Evolutionary conservation across 1,140 invertebrate genomes (phyloP).

Genomic region (Nasonia vitripennis): DNA sequence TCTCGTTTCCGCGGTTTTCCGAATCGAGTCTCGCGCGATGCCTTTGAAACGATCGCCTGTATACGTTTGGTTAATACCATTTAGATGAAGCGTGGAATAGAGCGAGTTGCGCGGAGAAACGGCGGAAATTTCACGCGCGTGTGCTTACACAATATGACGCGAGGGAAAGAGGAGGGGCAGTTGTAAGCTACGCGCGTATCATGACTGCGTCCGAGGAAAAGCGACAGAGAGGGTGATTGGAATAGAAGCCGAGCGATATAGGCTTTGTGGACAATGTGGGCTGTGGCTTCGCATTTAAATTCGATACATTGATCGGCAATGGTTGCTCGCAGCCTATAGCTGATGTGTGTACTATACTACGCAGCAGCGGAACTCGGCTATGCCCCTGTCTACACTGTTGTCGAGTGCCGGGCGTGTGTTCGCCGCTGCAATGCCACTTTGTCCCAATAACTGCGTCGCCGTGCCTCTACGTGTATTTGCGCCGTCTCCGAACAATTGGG

Average conservation of each 20-base stretch:
- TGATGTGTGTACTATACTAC: not conserved
- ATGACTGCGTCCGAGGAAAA: not conserved
- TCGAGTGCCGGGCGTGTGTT: not conserved
- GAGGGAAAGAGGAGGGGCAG: not conserved
- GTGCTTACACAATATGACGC: not conserved
- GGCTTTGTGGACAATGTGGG: conserved; percentile 39
- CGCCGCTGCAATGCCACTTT: not conserved
- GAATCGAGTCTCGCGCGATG: too few species aligned
- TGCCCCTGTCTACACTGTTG: conserved; percentile 9
- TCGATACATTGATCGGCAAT: conserved; percentile 48
- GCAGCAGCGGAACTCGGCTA: not conserved
- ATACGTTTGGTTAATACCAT: conserved; percentile 15
- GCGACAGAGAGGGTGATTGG: not conserved
- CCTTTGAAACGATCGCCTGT: not conserved
- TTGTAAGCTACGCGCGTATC: not conserved
- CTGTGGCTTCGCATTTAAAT: conserved; percentile 43
- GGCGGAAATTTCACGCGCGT: conserved; percentile 3
- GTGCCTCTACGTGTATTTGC: not conserved
- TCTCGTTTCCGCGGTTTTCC: too few species aligned
- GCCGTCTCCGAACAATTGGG: conserved; percentile 2
- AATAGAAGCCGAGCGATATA: conserved; percentile 12
- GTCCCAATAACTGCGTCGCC: not conserved
- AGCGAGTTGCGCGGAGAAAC: not conserved
- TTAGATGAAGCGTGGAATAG: not conserved
- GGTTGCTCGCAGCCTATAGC: not conserved